Base-by-base conservation (phyloP, 2,797 vertebrate species). In the Smutsia gigantea region DNA sequence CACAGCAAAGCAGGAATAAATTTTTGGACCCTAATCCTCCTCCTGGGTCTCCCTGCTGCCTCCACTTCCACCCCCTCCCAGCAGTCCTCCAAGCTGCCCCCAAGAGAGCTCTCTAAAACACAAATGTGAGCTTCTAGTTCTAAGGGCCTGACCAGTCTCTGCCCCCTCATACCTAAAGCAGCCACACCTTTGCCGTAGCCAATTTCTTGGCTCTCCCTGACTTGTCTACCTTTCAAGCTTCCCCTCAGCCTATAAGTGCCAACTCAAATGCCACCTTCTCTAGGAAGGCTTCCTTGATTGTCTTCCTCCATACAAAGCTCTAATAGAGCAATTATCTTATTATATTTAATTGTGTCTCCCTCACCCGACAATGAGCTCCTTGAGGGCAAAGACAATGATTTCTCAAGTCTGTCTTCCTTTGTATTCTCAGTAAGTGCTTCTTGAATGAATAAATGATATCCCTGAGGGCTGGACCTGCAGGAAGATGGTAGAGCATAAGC, bases 281-380 rank as follows among this genome's bases (percentile, higher is more conserved):
- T 53, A 75, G 82, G 78, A 96, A 95, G 90, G 7, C 57, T 93
- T 92, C 88, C 61, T 42, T 49, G 71, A 53, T 75, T 93, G 75
- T 87, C 37, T 71, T 91, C 66, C 49, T 78, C 63, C n/a, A 53
- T 37, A 74, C 46, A 85, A 77, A 96, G 39, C 81, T 96, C 69
- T 95, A 90, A 37, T n/a, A 66, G 57, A 89, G 63, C 74, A 89
- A 92, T 87, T 96, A 93, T 63, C 87, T 94, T 42, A 89, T 69
- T 92, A 59, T 14, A 84, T 42, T 86, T 78, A 87, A 90, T 66
- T 86, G 69, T 71, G 37, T 71, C 64, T 93, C 49, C 89, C 59
- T 96, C 61, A 55, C 46, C 61, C 93, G 59, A 91, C 68, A 87
- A 13, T 61, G 81, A 93, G 55, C 61, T 86, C 77, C 88, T 93